Conservation (phyloP, 2,113 vertebrate genomes). For the Daboia siamensis region DNA sequence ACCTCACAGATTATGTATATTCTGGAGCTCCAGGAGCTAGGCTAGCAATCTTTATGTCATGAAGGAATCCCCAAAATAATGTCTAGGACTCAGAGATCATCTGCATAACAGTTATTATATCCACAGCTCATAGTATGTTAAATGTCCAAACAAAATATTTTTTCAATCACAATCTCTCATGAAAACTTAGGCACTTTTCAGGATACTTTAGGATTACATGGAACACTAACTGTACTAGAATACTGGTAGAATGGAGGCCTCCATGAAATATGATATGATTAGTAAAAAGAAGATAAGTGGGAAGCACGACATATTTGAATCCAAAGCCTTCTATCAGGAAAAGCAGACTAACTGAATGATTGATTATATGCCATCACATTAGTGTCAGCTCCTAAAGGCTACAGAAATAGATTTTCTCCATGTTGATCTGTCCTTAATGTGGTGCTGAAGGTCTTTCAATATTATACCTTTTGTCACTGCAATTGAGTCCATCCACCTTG, state of each 20-base stretch:
- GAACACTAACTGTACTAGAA: neutral
- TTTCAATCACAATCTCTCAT: neutral
- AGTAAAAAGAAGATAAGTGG: neutral
- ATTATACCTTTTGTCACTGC: neutral
- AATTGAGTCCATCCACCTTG: neutral
- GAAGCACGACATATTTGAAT: neutral
- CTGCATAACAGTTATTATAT: neutral
- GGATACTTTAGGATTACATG: neutral
- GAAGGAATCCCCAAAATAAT: neutral
- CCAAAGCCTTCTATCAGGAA: neutral
- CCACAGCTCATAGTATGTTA: neutral
- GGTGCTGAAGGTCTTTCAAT: neutral
- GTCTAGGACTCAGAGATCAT: neutral
- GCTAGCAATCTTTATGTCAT: neutral
- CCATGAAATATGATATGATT: neutral
- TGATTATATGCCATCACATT: neutral
- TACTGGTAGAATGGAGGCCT: neutral
- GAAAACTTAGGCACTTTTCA: neutral
- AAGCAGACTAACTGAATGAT: neutral
- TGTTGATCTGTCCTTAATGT: neutral
- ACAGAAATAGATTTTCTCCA: neutral
- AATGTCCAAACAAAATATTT: neutral
- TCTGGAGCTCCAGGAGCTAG: neutral
- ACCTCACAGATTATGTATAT: neutral
- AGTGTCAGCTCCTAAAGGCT: neutral